These are phyloP conservation scores for Patagioenas fasciata DNA, from an alignment of 2,113 vertebrate genomes.

Conservation along the genomic window DNA sequence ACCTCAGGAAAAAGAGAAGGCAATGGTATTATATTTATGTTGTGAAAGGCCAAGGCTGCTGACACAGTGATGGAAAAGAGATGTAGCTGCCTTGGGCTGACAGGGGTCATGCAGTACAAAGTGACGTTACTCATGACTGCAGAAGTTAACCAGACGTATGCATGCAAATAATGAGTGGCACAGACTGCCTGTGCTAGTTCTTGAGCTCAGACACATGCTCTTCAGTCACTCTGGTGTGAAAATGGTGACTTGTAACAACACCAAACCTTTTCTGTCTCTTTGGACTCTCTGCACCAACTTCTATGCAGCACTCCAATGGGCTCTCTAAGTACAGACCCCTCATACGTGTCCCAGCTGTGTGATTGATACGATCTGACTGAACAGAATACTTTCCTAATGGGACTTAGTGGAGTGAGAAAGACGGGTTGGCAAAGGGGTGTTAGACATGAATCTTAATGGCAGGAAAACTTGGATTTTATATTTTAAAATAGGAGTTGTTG, in stretches of 20 bases:
- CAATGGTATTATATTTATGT: not conserved
- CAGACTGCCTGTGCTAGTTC: not conserved
- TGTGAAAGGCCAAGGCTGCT: not conserved
- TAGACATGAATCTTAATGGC: not conserved
- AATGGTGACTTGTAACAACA: not conserved
- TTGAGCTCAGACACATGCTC: accelerated
- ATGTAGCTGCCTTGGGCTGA: accelerated
- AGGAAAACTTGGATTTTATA: not conserved
- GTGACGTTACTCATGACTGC: accelerated
- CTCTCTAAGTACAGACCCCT: not conserved
- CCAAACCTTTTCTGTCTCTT: not conserved
- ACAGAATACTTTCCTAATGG: not conserved
- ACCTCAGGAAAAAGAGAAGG: not conserved
- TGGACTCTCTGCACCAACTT: not conserved
- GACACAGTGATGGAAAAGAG: not conserved
- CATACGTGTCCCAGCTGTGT: accelerated
- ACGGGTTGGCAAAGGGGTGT: not conserved
- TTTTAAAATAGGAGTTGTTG: not conserved
- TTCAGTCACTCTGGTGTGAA: not conserved
- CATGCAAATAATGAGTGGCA: accelerated
- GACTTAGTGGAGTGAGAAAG: not conserved
- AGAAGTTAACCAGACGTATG: accelerated
- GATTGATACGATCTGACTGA: accelerated
- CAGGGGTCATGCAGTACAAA: accelerated
- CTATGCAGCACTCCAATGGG: accelerated